Base-by-base conservation (phyloP, 1,140 invertebrate genomes). In the Zaprionus nigranus region DNA sequence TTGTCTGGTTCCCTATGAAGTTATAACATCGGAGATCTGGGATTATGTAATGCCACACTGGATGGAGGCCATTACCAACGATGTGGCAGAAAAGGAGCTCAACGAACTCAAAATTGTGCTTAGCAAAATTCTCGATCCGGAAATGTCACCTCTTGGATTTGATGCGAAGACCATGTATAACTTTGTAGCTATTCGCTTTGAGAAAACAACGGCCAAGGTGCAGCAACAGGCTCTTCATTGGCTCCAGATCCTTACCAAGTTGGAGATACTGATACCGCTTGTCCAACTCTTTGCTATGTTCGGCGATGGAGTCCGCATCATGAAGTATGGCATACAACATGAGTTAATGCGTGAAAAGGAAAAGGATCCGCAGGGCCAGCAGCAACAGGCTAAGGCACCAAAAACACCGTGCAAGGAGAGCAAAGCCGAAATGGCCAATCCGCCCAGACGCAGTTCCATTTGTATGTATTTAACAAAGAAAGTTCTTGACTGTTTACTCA, bases 41-140 rank as follows among this genome's bases (percentile, higher is more conserved):
- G 97, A 99, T 92, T 96, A 97, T 91, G 97, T 99, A 12, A 99
- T 99, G 97, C 98, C 99, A 0, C 96, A 98, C 91, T 99, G 99
- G 99, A 96, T 99, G 95, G 98, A 99, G 94, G 97, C 98, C 1
- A 98, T 99, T 77, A 97, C 98, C 30, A 97, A 97, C 81, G 98
- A 99, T 92, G 97, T 99, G 5, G 97, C 97, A 1, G 96, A 98
- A 92, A 96, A 98, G 90, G 98, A 99, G 88, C 93, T 99, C 20
- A 93, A 95, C 65, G 98, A 99, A 90, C 93, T 99, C 7, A 98
- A 99, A 94, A 96, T 98, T 53, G 96, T 98, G 11, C 94, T 99
- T 76, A 99, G 97, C 80, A 99, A 99, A 95, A 97, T 99, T 54
- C 94, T 99, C 80, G 99, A 99, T 94, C 96, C 98, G 1, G 98